These are phyloP conservation scores for Ceratosolen fusciceps DNA, from an alignment of 1,140 invertebrate species.

Conservation along the genomic window DNA sequence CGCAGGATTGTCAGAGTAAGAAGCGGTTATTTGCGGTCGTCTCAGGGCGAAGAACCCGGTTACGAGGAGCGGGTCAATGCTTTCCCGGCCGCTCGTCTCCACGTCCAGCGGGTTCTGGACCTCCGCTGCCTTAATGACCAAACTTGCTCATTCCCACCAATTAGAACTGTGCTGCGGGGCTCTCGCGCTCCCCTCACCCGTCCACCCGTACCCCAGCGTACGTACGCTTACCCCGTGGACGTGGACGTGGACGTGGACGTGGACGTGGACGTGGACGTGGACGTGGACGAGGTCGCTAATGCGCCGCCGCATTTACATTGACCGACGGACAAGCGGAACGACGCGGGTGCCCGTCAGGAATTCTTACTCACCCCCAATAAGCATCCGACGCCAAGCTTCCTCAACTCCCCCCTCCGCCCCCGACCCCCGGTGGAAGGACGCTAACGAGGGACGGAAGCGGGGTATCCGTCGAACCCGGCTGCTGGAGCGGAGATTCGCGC, in stretches of 20 bases:
- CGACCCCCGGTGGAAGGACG: no score
- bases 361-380: constrained; percentile 51
- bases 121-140: constrained; percentile 68
- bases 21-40: constrained; percentile 67
- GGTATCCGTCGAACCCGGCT: not conserved
- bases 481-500: not conserved
- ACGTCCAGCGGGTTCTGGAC: no score
- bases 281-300: constrained; percentile 63
- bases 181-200: constrained; percentile 5
- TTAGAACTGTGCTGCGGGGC: constrained; percentile 60
- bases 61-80: no score
- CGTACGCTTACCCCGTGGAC: no score
- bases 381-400: no score
- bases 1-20: constrained; percentile 60
- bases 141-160: constrained; percentile 73
- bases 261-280: no score
- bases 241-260: no score
- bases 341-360: constrained; percentile 52
- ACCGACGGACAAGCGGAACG: constrained; percentile 59
- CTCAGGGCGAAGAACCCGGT: no score
- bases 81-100: no score
- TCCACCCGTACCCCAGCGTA: no score
- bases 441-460: constrained; percentile 9
- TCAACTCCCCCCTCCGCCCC: no score
- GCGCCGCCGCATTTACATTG: constrained; percentile 65